Base-by-base conservation (phyloP, 2,113 vertebrate genomes). In the Platanista minor region DNA sequence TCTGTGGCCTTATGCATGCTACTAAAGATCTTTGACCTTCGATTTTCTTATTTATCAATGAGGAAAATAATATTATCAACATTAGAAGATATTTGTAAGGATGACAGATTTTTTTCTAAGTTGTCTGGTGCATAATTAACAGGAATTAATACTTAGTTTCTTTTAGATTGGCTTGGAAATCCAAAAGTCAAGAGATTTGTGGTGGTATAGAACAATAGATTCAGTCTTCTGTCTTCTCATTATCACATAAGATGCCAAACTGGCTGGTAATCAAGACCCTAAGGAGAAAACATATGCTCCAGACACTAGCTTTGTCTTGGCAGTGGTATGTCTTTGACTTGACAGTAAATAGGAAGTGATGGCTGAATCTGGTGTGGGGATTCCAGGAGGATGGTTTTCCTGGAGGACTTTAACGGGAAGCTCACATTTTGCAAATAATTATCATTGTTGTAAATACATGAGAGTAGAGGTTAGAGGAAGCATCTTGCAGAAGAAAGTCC, bases 201-300 rank as follows among this genome's bases (percentile, higher is more conserved):
- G 10, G 54, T 71, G 9, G 10, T 17, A 0, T 20, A 72, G 84
- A 94, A 72, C 81, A 77, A 71, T 86, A 86, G 78, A 67, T 92
- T 67, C 36, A 62, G 52, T 77, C 29, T 94, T 94, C 64, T 81
- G 36, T 91, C 67, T 67, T 88, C 82, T 94, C 46, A 6, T 77
- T 62, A 49, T 91, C 43, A 83, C 25, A 2, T 77, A 74, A 88
- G 97, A 94, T 90, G 85, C 95, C 96, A 97, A 62, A 85, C 95
- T 97, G 97, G 90, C 97, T 91, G 85, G 4, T 46, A 39, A 33
- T 96, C 97, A 97, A 84, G 95, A 96, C 77, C 92, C 94, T 54
- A 62, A 78, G 66, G 96, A 87, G 96, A 39, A 93, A 71, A 61
- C 97, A 96, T 83, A 95, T 92, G 97, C 54, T 90, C 14, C 78